Base-by-base conservation (phyloP, 2,888 invertebrate species). In the Heliconius ethilla region DNA sequence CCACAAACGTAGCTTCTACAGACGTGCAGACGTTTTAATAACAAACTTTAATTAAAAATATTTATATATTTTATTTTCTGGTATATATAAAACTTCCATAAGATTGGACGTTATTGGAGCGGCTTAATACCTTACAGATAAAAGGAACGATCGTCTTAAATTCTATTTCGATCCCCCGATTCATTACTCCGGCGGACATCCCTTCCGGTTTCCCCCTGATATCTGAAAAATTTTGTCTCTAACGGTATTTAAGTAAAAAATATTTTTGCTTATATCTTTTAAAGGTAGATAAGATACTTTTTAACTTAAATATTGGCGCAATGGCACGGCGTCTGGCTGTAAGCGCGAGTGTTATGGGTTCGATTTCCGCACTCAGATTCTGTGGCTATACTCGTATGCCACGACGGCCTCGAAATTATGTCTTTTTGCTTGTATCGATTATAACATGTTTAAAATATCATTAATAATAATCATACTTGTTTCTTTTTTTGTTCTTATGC, bases 51-150 rank as follows among this genome's bases (percentile, higher is more conserved):
- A n/a, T n/a, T n/a, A 59, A 59, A n/a, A 59, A 10, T 22, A 51
- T 18, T 18, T 51, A 51, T 59, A 10, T 3, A 10, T n/a, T n/a
- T n/a, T n/a, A 59, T 59, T 59, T n/a, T n/a, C 4, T 33, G 3
- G 10, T 62, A 37, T 33, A 25, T 15, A 37, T 5, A 73, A 37
- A 25, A 40, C 7, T 25, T 62, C 33, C 7, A 73, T 37, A 55
- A 13, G 51, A 76, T 72, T 72, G 13, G n/a, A 40, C 29, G 37
- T 65, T 76, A 76, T 63, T 72, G 55, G 29, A 72, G 55, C 72
- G 65, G 27, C 72, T 72, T 72, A 63, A 79, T 79, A 70, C 75
- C 69, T 62, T 62, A 69, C 51, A 76, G 78, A 76, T 78, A 76
- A 76, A 78, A 74, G 63, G 51, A 33, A 18, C 45, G 62, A 55